Conservation (phyloP, 1,140 invertebrate species). For the Melipona quadrifasciata region DNA sequence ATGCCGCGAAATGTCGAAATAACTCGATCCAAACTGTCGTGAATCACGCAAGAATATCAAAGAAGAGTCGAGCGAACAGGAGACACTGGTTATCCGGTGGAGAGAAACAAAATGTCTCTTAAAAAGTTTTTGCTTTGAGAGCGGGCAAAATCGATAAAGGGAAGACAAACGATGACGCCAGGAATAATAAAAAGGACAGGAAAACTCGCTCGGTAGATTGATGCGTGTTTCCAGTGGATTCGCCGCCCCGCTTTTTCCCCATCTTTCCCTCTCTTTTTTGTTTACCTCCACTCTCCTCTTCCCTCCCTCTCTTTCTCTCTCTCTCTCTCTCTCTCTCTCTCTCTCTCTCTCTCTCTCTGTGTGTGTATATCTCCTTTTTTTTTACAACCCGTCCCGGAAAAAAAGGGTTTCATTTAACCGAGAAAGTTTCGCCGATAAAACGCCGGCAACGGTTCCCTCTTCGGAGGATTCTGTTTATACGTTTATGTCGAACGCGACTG, state of each 20-base stretch:
- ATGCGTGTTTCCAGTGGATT: slow-evolving; percentile 2
- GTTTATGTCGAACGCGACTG: slow-evolving; percentile 44
- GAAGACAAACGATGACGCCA: slow-evolving; percentile 7
- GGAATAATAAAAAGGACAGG: slow-evolving; percentile 22
- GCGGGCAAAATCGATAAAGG: neutral
- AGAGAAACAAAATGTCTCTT: neutral
- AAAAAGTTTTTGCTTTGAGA: neutral
- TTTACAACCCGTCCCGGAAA: neutral
- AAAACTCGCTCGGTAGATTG: slow-evolving; percentile 4
- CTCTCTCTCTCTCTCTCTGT: no score
- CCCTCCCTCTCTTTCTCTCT: neutral
- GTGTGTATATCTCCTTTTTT: no score
- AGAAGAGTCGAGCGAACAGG: neutral
- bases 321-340: accelerated
- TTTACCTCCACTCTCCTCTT: neutral
- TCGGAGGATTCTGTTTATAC: slow-evolving; percentile 48
- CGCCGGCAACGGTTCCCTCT: neutral
- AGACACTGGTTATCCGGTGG: neutral
- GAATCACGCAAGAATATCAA: neutral
- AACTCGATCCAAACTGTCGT: neutral
- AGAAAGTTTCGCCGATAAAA: slow-evolving; percentile 38
- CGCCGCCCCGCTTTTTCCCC: neutral
- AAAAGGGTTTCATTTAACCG: slow-evolving; percentile 39
- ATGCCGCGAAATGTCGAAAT: neutral
- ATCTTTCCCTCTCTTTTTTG: neutral